These are phyloP conservation scores for Hydrolagus colliei DNA, from an alignment of 2,797 vertebrate species.

Conservation along the genomic window DNA sequence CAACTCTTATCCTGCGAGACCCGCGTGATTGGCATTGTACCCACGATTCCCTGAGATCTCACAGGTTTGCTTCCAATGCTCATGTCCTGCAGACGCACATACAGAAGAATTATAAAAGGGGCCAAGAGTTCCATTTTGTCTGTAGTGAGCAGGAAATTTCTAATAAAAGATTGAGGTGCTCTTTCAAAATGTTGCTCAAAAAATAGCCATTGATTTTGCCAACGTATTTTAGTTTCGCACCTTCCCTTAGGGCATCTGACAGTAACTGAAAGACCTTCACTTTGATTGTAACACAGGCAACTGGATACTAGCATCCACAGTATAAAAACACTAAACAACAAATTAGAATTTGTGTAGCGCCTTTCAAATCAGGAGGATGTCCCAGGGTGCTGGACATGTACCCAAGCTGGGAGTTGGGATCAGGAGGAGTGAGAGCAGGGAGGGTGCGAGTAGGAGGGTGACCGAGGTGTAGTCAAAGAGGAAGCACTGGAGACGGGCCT, in stretches of 20 bases:
- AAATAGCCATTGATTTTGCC: not conserved
- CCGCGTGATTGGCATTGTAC: conserved; percentile 68
- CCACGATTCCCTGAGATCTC: conserved; percentile 87
- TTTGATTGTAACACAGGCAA: not conserved
- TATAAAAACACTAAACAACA: not conserved
- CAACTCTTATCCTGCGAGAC: conserved; percentile 66
- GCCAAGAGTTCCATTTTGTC: no score
- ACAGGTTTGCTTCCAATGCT: conserved; percentile 72
- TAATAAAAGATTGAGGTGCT: not conserved
- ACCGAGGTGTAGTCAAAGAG: no score
- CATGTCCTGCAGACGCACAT: conserved; percentile 58
- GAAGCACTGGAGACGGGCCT: no score
- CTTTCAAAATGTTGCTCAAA: not conserved
- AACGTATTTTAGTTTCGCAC: not conserved
- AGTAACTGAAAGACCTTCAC: not conserved
- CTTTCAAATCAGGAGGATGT: no score
- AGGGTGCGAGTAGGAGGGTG: no score
- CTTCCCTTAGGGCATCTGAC: not conserved
- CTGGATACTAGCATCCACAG: not conserved
- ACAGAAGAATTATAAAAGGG: not conserved
- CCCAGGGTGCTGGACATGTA: no score
- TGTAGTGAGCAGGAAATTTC: not conserved
- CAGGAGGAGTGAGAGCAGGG: no score
- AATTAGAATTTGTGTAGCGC: no score
- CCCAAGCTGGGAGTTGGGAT: no score